phyloP scores from a whole-genome alignment of 2,797 vertebrate species.

The Agapornis canus region DNA sequence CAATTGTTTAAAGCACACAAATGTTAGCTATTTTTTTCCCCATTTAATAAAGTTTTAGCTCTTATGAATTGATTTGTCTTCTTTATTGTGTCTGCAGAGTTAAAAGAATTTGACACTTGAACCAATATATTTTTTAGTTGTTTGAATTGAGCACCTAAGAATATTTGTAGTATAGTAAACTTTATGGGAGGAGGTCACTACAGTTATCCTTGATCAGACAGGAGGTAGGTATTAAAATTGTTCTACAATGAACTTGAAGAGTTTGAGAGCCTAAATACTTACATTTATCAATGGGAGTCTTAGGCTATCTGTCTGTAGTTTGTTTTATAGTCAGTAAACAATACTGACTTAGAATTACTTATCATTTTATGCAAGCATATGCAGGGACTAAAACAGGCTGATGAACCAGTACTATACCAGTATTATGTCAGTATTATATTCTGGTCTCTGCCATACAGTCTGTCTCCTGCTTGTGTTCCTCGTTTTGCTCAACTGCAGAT shows the following conservation, averaged over 20 bases:
- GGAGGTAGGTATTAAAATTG: not conserved
- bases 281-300: fast-evolving
- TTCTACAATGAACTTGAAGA: not conserved
- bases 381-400: not conserved
- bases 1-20: not conserved
- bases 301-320: not conserved
- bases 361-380: not conserved
- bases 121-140: not conserved
- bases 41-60: not conserved
- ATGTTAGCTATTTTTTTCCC: not conserved
- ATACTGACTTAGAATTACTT: not conserved
- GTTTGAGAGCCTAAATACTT: not conserved
- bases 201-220: not conserved
- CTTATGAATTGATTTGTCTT: not conserved
- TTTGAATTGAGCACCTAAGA: not conserved
- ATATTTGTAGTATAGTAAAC: not conserved
- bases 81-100: not conserved
- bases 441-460: not conserved
- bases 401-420: not conserved
- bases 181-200: not conserved
- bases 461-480: not conserved
- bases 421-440: not conserved
- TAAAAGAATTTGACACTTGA: not conserved
- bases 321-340: not conserved
- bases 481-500: not conserved